Base-by-base conservation (phyloP, 2,113 vertebrate genomes). In the Peromyscus maniculatus region DNA sequence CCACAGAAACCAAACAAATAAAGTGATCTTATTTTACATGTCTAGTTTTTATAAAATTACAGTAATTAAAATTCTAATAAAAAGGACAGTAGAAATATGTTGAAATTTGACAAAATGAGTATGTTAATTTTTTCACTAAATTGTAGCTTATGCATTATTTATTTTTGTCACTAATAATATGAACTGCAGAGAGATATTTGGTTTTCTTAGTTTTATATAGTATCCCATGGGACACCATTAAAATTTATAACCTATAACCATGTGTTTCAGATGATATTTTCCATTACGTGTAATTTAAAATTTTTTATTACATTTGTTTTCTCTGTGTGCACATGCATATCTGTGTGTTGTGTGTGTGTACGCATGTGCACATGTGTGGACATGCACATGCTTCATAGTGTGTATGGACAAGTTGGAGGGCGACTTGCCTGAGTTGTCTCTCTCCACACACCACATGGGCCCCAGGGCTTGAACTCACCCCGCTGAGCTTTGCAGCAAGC, bases 41-140 rank as follows among this genome's bases (percentile, higher is more conserved):
- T 82, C 28, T 82, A 75, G 52, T 28, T 74, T 91, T 39, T 49
- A 87, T 87, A 49, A 36, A 26, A 87, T 49, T 49, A 86, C 71
- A 78, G 93, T 86, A 74, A 96, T 72, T 10, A 91, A 94, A 95
- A 83, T 94, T 87, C 26, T 88, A 91, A 10, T 93, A 96, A 43
- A 82, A 74, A 80, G 62, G 33, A 91, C 66, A 46, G 11, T 82
- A 89, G 49, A 89, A 89, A 59, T 28, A 72, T 78, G n/a, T 10
- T 86, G 77, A 82, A 94, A 91, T 89, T 78, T 87, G 11, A 77
- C 91, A 82, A 95, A 89, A 69, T 86, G 8, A 64, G 62, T 62
- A 69, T 55, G n/a, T 33, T 69, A 69, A 46, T 28, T 62, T 94
- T 93, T 94, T 93, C 16, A 77, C 1, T 92, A 17, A 96, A 92